phyloP scores from a whole-genome alignment of 2,888 invertebrate species.

The Trypoxylon attenuatum region DNA sequence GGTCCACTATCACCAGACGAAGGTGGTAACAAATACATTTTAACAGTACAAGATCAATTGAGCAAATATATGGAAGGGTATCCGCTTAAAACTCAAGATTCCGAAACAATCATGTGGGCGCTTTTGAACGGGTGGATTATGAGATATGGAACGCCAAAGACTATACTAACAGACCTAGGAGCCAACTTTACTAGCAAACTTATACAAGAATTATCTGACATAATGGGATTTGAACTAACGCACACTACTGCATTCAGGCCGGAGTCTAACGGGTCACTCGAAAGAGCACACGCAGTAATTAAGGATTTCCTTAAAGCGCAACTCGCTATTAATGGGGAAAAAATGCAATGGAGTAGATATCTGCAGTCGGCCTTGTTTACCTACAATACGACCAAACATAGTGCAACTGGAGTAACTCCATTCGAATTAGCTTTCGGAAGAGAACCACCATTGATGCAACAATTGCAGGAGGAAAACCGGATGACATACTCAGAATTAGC shows the following conservation, averaged over 20 bases:
- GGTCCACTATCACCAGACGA: background rate
- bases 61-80: background rate
- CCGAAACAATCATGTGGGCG: background rate
- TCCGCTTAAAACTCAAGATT: background rate
- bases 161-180: constrained; percentile 5
- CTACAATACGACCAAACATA: background rate
- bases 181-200: background rate
- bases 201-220: background rate
- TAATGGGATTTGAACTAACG: background rate
- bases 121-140: background rate
- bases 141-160: background rate
- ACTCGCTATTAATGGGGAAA: background rate
- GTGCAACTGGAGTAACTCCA: background rate
- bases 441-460: background rate
- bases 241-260: constrained; percentile 4
- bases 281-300: background rate
- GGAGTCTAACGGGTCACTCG: constrained; percentile 2
- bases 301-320: background rate
- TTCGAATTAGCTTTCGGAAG: constrained; percentile 1
- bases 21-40: background rate
- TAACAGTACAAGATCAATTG: background rate
- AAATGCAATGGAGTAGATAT: background rate
- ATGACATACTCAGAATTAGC: background rate
- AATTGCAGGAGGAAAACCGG: background rate
- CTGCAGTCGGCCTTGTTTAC: background rate